Percentiles rank a stretch among this genome's conserved stretches.
These are phyloP conservation scores for Florisuga fusca DNA, from an alignment of 2,797 vertebrate species.

Conservation along the genomic window DNA sequence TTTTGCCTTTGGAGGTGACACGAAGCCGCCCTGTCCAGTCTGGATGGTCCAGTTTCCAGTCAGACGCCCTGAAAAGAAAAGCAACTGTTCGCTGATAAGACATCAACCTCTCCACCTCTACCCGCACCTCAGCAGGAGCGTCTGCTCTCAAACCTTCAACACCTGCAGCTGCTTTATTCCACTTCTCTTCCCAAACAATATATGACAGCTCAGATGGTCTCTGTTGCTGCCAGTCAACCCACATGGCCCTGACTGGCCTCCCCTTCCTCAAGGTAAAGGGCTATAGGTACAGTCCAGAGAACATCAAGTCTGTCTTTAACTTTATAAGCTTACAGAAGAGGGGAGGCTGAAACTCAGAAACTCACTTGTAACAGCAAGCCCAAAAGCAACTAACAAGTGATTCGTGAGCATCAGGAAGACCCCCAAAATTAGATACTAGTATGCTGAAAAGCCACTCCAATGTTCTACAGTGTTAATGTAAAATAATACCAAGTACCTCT, in stretches of 20 bases:
- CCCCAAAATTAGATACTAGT: not conserved
- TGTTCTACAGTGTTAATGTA: not conserved
- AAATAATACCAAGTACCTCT: not conserved
- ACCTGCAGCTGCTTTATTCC: not conserved
- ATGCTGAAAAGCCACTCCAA: not conserved
- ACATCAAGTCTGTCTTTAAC: not conserved
- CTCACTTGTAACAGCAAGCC: not conserved
- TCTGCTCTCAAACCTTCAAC: not conserved
- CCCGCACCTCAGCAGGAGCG: not conserved
- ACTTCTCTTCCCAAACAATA: not conserved
- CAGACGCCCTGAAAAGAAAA: slow-evolving; percentile 86
- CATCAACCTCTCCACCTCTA: not conserved
- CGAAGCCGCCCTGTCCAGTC: slow-evolving; percentile 96
- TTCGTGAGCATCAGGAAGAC: not conserved
- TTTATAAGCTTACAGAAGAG: not conserved
- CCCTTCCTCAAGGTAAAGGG: not conserved
- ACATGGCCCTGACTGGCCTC: not conserved
- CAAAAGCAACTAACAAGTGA: not conserved
- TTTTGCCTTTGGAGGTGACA: slow-evolving; percentile 92
- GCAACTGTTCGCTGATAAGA: not conserved
- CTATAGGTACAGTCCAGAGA: not conserved
- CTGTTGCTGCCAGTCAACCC: fast-evolving
- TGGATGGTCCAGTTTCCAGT: slow-evolving; percentile 96
- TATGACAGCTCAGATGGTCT: not conserved
- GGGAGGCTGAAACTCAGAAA: not conserved